Evolutionary conservation across 2,113 vertebrate genomes (phyloP).

Genomic region (Noturus placidus): DNA sequence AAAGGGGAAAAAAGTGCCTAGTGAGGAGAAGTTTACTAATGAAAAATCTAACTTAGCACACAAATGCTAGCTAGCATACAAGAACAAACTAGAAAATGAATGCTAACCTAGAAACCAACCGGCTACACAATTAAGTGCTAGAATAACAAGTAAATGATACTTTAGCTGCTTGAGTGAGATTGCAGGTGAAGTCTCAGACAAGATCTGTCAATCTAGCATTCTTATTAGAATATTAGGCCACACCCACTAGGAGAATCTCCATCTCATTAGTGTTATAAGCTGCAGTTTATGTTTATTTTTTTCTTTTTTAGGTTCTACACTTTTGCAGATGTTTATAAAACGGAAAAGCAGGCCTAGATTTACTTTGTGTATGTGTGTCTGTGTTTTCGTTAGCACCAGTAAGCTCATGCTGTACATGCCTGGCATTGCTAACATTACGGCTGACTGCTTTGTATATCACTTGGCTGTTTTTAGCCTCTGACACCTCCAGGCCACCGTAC

Average conservation of each 20-base stretch:
- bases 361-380: not conserved
- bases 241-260: not conserved
- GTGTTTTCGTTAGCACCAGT: not conserved
- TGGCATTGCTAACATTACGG: slow-evolving; percentile 20
- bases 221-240: not conserved
- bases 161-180: not conserved
- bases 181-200: not conserved
- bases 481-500: slow-evolving; percentile 9
- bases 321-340: not conserved
- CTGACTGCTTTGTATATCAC: not conserved
- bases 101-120: not conserved
- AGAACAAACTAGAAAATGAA: not conserved
- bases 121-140: not conserved
- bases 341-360: not conserved
- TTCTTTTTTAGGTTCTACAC: not conserved
- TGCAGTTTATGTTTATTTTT: not conserved
- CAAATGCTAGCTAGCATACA: not conserved
- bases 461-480: slow-evolving; percentile 3
- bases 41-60: not conserved
- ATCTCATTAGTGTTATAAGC: not conserved
- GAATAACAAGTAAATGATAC: not conserved
- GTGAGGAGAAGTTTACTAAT: not conserved
- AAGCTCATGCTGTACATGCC: slow-evolving; percentile 8
- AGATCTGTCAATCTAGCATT: not conserved
- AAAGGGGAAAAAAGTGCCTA: not conserved